Evolutionary conservation across 2,113 vertebrate genomes (phyloP).

Genomic region (Egretta garzetta): DNA sequence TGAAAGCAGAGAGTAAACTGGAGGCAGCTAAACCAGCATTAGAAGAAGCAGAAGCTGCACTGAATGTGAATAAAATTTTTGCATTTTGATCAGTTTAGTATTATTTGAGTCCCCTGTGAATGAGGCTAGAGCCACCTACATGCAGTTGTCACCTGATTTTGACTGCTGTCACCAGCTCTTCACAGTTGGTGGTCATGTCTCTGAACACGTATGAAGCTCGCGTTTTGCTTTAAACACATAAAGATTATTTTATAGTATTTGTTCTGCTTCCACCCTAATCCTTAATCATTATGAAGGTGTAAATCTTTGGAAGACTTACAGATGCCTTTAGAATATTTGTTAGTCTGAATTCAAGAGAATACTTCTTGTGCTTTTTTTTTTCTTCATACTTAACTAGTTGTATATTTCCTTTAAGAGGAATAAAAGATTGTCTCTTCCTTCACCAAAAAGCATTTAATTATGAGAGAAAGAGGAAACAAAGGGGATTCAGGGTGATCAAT

Average conservation of each 20-base stretch:
- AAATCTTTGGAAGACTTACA: background rate
- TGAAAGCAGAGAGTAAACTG: constrained; percentile 80
- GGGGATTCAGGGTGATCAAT: background rate
- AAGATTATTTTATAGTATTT: background rate
- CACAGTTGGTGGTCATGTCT: background rate
- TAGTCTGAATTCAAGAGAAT: background rate
- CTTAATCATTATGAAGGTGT: background rate
- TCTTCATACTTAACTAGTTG: background rate
- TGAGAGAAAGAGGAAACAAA: background rate
- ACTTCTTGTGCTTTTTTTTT: background rate
- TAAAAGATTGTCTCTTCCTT: background rate
- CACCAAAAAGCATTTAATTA: background rate
- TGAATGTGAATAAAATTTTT: constrained; percentile 75
- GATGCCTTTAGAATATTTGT: background rate
- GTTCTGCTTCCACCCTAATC: background rate
- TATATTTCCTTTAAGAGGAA: background rate
- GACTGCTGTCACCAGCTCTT: background rate
- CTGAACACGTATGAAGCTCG: background rate
- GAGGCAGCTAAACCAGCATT: constrained; percentile 83
- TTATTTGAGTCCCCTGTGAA: background rate
- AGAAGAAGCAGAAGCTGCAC: constrained; percentile 81
- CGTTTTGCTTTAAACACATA: background rate
- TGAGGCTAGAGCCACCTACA: background rate
- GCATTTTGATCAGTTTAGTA: background rate
- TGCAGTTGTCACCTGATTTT: background rate